A percentile compares a stretch with the other conserved stretches of the same genome.
These are phyloP conservation scores for Eubasilissa regina DNA, from an alignment of 1,140 invertebrate species.

Conservation along the genomic window DNA sequence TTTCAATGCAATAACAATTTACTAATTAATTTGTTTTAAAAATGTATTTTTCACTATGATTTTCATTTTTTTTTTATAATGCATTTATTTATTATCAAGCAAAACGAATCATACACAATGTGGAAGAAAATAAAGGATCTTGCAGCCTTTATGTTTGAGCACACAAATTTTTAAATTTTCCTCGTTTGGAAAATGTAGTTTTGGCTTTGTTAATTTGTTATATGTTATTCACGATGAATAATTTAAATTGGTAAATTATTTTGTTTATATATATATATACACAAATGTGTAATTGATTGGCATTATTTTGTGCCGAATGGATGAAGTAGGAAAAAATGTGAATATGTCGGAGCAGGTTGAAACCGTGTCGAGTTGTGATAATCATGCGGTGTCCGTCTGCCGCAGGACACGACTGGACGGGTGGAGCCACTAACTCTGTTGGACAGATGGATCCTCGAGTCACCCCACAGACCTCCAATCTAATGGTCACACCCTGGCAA, in stretches of 20 bases:
- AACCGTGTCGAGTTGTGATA: constrained; percentile 59
- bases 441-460: constrained; percentile 47
- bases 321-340: constrained; percentile 30
- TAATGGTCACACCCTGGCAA: constrained; percentile 60
- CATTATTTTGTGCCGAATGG: background rate
- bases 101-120: constrained; percentile 40
- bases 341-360: constrained; percentile 49
- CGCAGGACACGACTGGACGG: constrained; percentile 61
- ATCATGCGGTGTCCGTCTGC: constrained; percentile 61
- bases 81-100: background rate
- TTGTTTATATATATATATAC: constrained; percentile 17
- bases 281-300: constrained; percentile 24
- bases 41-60: no score
- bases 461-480: constrained; percentile 46
- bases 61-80: no score
- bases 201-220: no score
- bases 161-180: no score
- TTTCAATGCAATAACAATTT: no score
- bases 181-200: no score
- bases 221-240: background rate
- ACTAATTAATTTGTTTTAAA: no score
- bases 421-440: constrained; percentile 53
- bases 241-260: constrained; percentile 1
- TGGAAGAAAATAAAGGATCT: constrained; percentile 4
- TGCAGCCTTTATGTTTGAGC: background rate